These are phyloP conservation scores for Acrobasis consociella DNA, from an alignment of 2,888 invertebrate genomes.

Conservation along the genomic window DNA sequence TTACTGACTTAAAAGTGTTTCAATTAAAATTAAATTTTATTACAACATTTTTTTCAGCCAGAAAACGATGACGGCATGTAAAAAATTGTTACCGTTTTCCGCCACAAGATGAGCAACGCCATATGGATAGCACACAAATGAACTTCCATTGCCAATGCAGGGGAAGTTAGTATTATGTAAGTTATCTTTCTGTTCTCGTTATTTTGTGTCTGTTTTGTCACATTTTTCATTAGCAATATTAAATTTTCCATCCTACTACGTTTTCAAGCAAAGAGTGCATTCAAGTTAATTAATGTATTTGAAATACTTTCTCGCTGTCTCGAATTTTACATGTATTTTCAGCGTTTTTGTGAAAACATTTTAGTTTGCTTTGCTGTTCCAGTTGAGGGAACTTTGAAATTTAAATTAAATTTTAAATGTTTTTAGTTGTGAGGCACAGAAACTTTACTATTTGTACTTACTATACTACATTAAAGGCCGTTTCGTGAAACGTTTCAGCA, in stretches of 20 bases:
- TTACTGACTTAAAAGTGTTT: too few species aligned
- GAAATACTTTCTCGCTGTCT: constrained; percentile 1
- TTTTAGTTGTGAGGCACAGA: not conserved
- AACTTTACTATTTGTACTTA: too few species aligned
- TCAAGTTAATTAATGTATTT: constrained; percentile 13
- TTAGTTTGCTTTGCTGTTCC: constrained; percentile 1
- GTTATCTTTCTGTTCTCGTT: not conserved
- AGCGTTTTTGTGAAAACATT: not conserved
- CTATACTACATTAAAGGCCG: too few species aligned
- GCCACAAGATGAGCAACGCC: too few species aligned
- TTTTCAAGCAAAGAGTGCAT: constrained; percentile 11
- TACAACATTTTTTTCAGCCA: too few species aligned
- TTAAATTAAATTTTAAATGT: not conserved
- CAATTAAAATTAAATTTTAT: too few species aligned
- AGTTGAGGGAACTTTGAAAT: constrained; percentile 3
- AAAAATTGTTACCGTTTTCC: too few species aligned
- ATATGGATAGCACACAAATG: too few species aligned
- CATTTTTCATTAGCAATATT: constrained; percentile 21
- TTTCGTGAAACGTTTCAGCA: too few species aligned
- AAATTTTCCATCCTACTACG: constrained; percentile 5
- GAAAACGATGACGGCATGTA: too few species aligned
- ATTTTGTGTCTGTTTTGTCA: constrained; percentile 2
- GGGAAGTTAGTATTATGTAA: not conserved
- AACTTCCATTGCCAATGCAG: too few species aligned
- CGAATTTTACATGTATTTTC: not conserved